Evolutionary conservation across 2,888 invertebrate species (phyloP), one percentile per base, ranked within the genome.

Genomic region (Yponomeuta plumbellus): DNA sequence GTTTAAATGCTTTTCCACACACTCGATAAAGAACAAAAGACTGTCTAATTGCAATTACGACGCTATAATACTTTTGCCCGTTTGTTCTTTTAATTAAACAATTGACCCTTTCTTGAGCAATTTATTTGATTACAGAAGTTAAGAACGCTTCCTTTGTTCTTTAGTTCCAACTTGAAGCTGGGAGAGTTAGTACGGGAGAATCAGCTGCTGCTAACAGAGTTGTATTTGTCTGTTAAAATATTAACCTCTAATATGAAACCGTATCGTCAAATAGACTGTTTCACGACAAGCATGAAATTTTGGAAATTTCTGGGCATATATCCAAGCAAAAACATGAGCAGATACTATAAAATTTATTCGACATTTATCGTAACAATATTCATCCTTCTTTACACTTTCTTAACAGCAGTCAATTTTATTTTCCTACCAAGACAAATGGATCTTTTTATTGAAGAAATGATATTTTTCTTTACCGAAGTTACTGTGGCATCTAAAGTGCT

Each of bases 401-500:
- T 61, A 8, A 23, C 61, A 17, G 26, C 61, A 2, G 6, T 61
- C 0, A 61, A 61, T n/a, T 61, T 61, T 26, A 34, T 8, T 26
- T 52, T 52, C 5, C 44, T 52, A 17, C 70, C 70, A 11, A 44
- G 66, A 52, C 66, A 68, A 26, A 66, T 86, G 44, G 83, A 85
- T 22, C 63, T 73, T 26, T 74, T 83, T 67, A 76, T 84, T 17
- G 81, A 80, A 65, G 80, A 84, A 71, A 68, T 82, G 74, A 69
- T 85, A 67, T 81, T 86, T 71, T 85, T 80, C 73, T 82, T 84
- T 34, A 81, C 78, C 0, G 75, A 77, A 66, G 4, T 83, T 1
- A 68, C 78, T 22, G 72, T 79, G 1, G 22, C 71, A 8, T 79
- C 80, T 2, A 86, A 84, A 77, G 77, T 75, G 8, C 40, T 85